Conservation (phyloP, 2,113 vertebrate genomes). For the Atractosteus spatula region DNA sequence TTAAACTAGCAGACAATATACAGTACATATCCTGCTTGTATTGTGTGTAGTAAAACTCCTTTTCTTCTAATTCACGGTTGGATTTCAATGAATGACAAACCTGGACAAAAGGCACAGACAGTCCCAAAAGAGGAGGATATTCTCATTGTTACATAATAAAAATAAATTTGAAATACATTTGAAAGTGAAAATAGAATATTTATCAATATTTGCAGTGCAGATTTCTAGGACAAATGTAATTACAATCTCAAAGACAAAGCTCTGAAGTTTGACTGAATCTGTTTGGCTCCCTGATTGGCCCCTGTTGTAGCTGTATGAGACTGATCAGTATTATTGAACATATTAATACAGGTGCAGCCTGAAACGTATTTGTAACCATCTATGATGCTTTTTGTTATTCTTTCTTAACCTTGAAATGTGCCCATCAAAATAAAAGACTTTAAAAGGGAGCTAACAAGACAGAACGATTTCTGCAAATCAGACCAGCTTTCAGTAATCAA, state of each 20-base stretch:
- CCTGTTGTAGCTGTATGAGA: no score
- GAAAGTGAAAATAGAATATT: conserved; percentile 14
- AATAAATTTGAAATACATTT: conserved; percentile 20
- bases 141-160: conserved; percentile 27
- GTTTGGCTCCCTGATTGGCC: neutral
- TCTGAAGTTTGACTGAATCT: conserved; percentile 20
- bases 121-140: conserved; percentile 16
- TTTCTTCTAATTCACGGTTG: neutral
- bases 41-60: neutral
- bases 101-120: neutral
- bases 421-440: no score
- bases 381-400: no score
- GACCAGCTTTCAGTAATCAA: no score
- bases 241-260: conserved; percentile 8
- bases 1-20: no score
- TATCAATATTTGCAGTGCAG: conserved; percentile 16
- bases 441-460: no score
- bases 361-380: no score
- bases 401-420: no score
- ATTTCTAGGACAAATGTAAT: conserved; percentile 17
- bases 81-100: neutral
- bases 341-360: no score
- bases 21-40: no score
- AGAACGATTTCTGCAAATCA: no score
- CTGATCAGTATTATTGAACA: no score